Evolutionary conservation across 2,888 invertebrate genomes (phyloP).

Genomic region (Scaptomyza parva): DNA sequence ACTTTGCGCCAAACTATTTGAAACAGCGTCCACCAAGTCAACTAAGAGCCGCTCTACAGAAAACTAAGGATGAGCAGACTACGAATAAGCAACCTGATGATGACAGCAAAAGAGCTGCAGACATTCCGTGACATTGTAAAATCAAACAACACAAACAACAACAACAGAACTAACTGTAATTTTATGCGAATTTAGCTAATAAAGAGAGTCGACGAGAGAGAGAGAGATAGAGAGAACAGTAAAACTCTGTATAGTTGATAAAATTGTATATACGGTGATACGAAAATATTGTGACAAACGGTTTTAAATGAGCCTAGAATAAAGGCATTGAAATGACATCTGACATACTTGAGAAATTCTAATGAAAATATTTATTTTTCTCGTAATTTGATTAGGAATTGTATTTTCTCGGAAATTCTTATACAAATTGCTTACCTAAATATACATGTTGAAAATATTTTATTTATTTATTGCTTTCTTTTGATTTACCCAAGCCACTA

Average conservation of each 20-base stretch:
- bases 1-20: slow-evolving; percentile 23
- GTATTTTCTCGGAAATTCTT: neutral
- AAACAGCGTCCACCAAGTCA: slow-evolving; percentile 9
- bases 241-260: neutral
- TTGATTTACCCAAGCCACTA: neutral
- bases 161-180: slow-evolving; percentile 22
- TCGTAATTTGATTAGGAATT: neutral
- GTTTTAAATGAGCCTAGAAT: slow-evolving; percentile 3
- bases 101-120: slow-evolving; percentile 15
- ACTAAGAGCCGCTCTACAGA: neutral
- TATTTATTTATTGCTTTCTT: neutral
- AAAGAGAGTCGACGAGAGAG: slow-evolving; percentile 13
- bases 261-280: slow-evolving; percentile 30
- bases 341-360: neutral
- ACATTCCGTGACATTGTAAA: neutral
- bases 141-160: slow-evolving; percentile 12
- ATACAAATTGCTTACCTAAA: neutral
- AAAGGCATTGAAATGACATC: neutral
- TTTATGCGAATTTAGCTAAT: slow-evolving; percentile 11
- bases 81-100: slow-evolving; percentile 25
- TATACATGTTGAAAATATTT: neutral
- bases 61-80: neutral
- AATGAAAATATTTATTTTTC: neutral
- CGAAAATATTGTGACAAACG: slow-evolving; percentile 24
- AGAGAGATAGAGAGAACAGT: slow-evolving; percentile 2